Evolutionary conservation across 2,113 vertebrate genomes (phyloP).

Genomic region (Pelmatolapia mariae): DNA sequence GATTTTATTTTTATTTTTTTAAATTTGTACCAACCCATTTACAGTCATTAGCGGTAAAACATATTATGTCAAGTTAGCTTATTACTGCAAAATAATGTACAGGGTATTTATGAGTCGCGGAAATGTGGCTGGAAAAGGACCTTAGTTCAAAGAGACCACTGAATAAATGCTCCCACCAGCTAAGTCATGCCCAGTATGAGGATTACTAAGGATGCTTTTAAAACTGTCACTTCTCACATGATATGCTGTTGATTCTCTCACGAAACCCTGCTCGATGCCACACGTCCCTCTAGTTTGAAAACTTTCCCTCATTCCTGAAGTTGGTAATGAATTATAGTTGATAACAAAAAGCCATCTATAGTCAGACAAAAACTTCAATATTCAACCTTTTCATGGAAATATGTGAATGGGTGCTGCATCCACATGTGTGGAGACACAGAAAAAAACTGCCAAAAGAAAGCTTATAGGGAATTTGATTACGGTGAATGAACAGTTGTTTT

Average conservation of each 20-base stretch:
- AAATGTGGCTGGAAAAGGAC: neutral
- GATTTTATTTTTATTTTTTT: neutral
- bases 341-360: neutral
- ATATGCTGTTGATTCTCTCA: neutral
- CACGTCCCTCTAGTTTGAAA: neutral
- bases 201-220: neutral
- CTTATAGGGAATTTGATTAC: neutral
- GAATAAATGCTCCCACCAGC: neutral
- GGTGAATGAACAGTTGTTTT: neutral
- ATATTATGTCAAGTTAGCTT: neutral
- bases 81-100: neutral
- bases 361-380: neutral
- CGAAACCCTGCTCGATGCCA: neutral
- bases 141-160: neutral
- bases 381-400: neutral
- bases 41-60: neutral
- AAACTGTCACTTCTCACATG: neutral
- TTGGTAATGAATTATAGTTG: neutral
- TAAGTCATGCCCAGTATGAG: neutral
- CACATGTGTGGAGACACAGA: neutral
- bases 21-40: neutral
- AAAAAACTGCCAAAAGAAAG: neutral
- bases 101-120: neutral
- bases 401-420: neutral
- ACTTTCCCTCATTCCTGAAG: neutral